A percentile compares a stretch with the other conserved stretches of the same genome.
These are phyloP conservation scores for Lepidochrysops patricia DNA, from an alignment of 2,888 invertebrate species.

Conservation along the genomic window DNA sequence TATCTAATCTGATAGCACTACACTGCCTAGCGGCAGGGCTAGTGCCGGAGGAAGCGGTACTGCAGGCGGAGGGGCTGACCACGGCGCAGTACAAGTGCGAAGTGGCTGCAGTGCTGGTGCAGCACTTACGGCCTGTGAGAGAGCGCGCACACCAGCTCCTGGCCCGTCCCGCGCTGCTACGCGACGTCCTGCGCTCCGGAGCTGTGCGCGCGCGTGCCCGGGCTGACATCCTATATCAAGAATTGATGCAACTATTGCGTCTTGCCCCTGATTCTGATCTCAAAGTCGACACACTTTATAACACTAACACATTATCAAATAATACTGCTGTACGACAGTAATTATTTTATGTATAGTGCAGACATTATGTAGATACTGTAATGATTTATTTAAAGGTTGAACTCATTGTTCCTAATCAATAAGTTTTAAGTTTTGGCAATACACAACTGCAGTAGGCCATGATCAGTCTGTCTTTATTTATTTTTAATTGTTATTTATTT, in stretches of 20 bases:
- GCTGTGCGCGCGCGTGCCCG: slow-evolving; percentile 76
- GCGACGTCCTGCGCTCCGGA: slow-evolving; percentile 76
- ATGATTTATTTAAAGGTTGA: no score
- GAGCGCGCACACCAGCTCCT: slow-evolving; percentile 77
- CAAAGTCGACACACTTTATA: not conserved
- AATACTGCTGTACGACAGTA: not conserved
- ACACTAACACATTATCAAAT: not conserved
- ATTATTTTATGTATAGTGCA: not conserved
- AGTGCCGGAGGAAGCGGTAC: slow-evolving; percentile 79
- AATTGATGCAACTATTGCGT: slow-evolving; percentile 38
- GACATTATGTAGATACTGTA: no score
- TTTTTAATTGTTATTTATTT: no score
- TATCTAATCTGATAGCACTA: slow-evolving; percentile 90
- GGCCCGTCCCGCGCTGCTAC: slow-evolving; percentile 71
- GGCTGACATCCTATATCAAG: slow-evolving; percentile 69
- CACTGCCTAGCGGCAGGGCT: slow-evolving; percentile 83
- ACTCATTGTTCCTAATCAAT: no score
- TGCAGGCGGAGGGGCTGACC: slow-evolving; percentile 77
- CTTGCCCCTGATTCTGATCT: slow-evolving; percentile 29
- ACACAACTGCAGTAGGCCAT: no score
- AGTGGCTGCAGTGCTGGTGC: slow-evolving; percentile 41
- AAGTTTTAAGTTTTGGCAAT: no score
- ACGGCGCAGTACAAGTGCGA: slow-evolving; percentile 79
- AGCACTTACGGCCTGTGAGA: slow-evolving; percentile 76
- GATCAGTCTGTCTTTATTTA: no score